phyloP scores from a whole-genome alignment of 2,888 invertebrate species.

The Andrena hattorfiana region DNA sequence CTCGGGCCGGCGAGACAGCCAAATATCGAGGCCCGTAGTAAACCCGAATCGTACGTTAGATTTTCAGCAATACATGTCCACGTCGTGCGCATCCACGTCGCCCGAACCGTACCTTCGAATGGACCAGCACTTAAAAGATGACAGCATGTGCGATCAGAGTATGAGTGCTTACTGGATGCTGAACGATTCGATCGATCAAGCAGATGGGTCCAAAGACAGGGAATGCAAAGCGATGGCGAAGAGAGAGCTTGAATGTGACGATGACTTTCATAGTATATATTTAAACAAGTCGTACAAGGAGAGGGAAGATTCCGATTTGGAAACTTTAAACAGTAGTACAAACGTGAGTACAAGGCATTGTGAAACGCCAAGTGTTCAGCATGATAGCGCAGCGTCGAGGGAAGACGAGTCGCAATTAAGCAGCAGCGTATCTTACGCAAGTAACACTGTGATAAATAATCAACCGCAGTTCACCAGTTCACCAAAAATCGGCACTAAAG shows the following conservation, averaged over 20 bases:
- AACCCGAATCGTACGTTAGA: constrained; percentile 34
- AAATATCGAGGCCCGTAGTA: background rate
- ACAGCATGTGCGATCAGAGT: constrained; percentile 45
- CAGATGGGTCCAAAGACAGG: background rate
- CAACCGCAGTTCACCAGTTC: constrained; percentile 75
- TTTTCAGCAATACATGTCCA: constrained; percentile 25
- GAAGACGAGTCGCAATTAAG: background rate
- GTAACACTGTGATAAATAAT: constrained; percentile 37
- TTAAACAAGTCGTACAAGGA: constrained; percentile 25
- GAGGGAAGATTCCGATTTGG: constrained; percentile 12
- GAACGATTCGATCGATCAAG: constrained; percentile 47
- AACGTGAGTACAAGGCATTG: background rate
- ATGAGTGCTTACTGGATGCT: constrained; percentile 41
- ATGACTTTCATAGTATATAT: background rate
- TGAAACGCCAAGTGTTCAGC: constrained; percentile 1
- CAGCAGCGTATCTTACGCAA: constrained; percentile 1
- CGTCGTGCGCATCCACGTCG: constrained; percentile 59
- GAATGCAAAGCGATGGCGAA: background rate
- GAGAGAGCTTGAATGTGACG: background rate
- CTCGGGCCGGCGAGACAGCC: background rate
- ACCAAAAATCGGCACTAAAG: constrained; percentile 56
- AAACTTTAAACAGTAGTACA: background rate
- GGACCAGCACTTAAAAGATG: constrained; percentile 26
- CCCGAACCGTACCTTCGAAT: constrained; percentile 50
- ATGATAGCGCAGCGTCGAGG: background rate